These are phyloP conservation scores for Protophormia terraenovae DNA, from an alignment of 2,888 invertebrate genomes.

Conservation along the genomic window DNA sequence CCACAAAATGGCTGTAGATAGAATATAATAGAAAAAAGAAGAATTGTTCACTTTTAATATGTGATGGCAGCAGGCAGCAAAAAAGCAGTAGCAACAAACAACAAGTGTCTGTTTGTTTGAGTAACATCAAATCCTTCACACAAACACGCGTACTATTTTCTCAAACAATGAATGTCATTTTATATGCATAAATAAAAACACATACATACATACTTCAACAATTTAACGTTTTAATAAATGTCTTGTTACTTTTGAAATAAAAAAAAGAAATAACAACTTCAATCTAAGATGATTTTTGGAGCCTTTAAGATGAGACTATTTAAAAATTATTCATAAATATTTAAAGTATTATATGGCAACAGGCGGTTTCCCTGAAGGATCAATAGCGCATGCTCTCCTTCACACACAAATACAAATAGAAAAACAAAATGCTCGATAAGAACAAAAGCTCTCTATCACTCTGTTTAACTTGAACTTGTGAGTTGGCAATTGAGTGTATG, in stretches of 20 bases:
- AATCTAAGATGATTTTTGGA: conserved; percentile 26
- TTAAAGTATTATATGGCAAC: conserved; percentile 54
- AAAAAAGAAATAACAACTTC: neutral
- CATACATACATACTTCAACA: conserved; percentile 18
- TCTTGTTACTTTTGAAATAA: conserved; percentile 22
- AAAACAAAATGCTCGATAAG: neutral
- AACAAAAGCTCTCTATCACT: neutral
- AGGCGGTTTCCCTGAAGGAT: conserved; percentile 61
- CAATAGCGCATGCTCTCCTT: conserved; percentile 43
- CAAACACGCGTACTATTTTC: neutral
- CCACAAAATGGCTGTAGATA: neutral
- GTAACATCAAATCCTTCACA: conserved; percentile 3
- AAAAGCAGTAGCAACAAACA: conserved; percentile 13
- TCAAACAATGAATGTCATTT: conserved; percentile 3
- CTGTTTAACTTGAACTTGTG: conserved; percentile 44
- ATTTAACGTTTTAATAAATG: neutral
- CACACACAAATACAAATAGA: conserved; percentile 5
- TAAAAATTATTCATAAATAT: neutral
- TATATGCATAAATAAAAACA: neutral
- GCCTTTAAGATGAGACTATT: conserved; percentile 20
- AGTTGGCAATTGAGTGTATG: neutral
- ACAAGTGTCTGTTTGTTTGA: conserved; percentile 56
- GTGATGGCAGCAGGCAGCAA: neutral
- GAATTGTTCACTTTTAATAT: conserved; percentile 28
- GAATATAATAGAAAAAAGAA: neutral